phyloP scores from a whole-genome alignment of 2,888 invertebrate species.

The Orchestes rusci region DNA sequence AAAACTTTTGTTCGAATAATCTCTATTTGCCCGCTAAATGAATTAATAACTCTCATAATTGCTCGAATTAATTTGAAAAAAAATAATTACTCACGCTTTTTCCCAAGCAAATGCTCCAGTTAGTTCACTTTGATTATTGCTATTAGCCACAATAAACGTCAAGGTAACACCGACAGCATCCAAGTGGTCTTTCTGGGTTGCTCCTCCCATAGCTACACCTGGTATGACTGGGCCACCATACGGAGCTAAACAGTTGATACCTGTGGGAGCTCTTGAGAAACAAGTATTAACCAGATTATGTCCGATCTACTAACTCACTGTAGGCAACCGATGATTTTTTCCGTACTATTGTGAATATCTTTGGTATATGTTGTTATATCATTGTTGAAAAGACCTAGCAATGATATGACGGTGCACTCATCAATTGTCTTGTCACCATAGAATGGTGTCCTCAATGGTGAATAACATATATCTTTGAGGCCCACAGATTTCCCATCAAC shows the following conservation, averaged over 20 bases:
- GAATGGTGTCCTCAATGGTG: slow-evolving; percentile 66
- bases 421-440: slow-evolving; percentile 48
- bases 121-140: slow-evolving; percentile 52
- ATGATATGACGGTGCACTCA: slow-evolving; percentile 75
- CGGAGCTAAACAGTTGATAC: slow-evolving; percentile 63
- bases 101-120: slow-evolving; percentile 69
- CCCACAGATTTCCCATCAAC: slow-evolving; percentile 46
- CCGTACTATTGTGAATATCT: slow-evolving; percentile 34
- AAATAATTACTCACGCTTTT: slow-evolving; percentile 48
- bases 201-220: slow-evolving; percentile 78
- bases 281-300: too few relatives aligned
- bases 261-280: slow-evolving; percentile 48
- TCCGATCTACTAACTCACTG: too few relatives aligned
- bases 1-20: too few relatives aligned
- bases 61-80: too few relatives aligned
- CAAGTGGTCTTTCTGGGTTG: slow-evolving; percentile 47
- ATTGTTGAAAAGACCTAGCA: slow-evolving; percentile 72
- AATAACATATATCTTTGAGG: slow-evolving; percentile 70
- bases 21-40: too few relatives aligned
- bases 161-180: slow-evolving; percentile 63
- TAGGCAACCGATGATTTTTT: slow-evolving; percentile 47
- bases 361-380: slow-evolving; percentile 37
- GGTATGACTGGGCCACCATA: slow-evolving; percentile 89
- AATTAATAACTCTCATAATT: too few relatives aligned
- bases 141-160: slow-evolving; percentile 72